Evolutionary conservation across 1,140 invertebrate species (phyloP), one percentile per base, ranked within the genome.

Genomic region (Melitaea cinxia): DNA sequence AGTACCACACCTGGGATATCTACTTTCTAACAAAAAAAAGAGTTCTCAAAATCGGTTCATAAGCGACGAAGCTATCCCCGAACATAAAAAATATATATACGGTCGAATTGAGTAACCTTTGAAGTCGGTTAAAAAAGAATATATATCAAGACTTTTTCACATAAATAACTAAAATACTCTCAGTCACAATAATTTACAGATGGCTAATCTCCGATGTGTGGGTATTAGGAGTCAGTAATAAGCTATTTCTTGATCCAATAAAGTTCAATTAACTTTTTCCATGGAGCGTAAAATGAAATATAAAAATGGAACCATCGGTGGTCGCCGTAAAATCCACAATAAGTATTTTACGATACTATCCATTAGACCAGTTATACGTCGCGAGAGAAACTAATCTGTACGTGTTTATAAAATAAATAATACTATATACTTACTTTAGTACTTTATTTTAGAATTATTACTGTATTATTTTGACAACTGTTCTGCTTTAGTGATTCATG

Each of bases 211-310:
- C 14, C 37, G 6, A 15, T 39, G 9, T 17, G 37, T 42, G 15
- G 15, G 17, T 12, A 19, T 45, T 39, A 12, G 21, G 42, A 77
- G 74, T 81, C 68, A 81, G 78, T 80, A 82, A 77, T 72, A 72
- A 63, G 60, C 74, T 59, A 77, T 83, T 82, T 70, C 73, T 82
- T 77, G 66, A 64, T 68, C 72, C 77, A 74, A 81, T 80, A 78
- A 78, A 82, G 69, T 84, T 83, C 80, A 84, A 86, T 85, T 85
- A 88, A 83, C 80, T 76, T 77, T 53, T 73, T 64, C 70, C 73
- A 76, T 80, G 76, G 67, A 77, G 70, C 86, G 77, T 73, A 77
- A 75, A 85, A 85, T 89, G 75, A 85, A 82, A 85, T 85, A 87
- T 87, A 88, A 88, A 83, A 86, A 80, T 78, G 72, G 66, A 65